phyloP scores from a whole-genome alignment of 2,888 invertebrate genomes.

The Formica aserva region DNA sequence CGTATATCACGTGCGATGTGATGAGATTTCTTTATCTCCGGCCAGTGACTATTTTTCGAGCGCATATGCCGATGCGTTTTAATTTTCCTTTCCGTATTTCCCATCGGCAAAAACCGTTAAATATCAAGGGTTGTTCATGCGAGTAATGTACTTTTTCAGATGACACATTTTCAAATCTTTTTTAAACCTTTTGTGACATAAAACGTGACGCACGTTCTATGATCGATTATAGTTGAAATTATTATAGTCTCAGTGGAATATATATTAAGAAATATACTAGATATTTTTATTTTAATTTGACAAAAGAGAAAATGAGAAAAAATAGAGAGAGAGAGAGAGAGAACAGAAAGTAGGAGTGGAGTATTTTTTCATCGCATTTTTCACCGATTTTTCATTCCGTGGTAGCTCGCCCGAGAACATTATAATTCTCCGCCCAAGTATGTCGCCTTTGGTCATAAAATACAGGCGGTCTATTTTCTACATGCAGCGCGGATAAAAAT shows the following conservation, averaged over 20 bases:
- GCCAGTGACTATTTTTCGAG: not conserved
- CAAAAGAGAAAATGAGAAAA: not conserved
- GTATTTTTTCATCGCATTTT: not conserved
- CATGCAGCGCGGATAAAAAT: slow-evolving; percentile 55
- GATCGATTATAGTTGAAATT: not conserved
- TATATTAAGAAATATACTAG: not conserved
- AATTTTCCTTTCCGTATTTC: not conserved
- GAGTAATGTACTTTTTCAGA: not conserved
- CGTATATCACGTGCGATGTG: not conserved
- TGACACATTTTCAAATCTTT: not conserved
- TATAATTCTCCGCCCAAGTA: not conserved
- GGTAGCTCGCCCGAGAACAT: not conserved
- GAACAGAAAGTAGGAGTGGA: not conserved
- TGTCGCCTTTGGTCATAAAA: slow-evolving; percentile 31
- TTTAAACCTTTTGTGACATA: not conserved
- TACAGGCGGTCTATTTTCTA: slow-evolving; percentile 27
- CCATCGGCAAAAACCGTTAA: not conserved
- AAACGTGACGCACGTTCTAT: not conserved
- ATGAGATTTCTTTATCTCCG: slow-evolving; percentile 24
- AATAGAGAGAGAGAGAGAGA: not conserved
- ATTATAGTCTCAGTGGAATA: not conserved
- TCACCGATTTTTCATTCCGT: slow-evolving; percentile 8
- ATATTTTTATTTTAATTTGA: not conserved
- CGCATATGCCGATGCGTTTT: not conserved
- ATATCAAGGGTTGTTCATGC: slow-evolving; percentile 13